Conservation (phyloP, 2,888 invertebrate genomes). For the Leptinotarsa juncta region DNA sequence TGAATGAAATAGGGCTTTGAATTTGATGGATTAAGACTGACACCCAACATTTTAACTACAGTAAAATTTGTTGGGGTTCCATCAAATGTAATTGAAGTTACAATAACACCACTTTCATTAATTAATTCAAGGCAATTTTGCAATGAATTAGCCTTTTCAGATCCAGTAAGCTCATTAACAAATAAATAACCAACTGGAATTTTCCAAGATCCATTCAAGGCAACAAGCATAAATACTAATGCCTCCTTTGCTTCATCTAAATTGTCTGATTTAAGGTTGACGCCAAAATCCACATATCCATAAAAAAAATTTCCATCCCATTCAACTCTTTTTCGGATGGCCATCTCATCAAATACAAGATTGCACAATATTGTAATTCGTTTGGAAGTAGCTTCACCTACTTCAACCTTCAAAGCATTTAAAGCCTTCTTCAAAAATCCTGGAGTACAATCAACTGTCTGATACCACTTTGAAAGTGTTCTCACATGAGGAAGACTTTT, state of each 20-base stretch:
- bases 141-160: constrained; percentile 39
- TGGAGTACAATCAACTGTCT: constrained; percentile 42
- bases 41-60: constrained; percentile 42
- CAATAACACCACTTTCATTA: constrained; percentile 37
- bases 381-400: neutral
- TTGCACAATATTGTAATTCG: constrained; percentile 40
- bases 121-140: constrained; percentile 37
- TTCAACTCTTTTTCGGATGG: constrained; percentile 41
- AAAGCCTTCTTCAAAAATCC: constrained; percentile 47
- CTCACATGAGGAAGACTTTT: constrained; percentile 37
- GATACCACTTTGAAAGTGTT: constrained; percentile 45
- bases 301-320: constrained; percentile 38
- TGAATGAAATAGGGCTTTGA: constrained; percentile 29
- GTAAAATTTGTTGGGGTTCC: constrained; percentile 37
- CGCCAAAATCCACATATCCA: constrained; percentile 44
- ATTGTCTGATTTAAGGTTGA: constrained; percentile 40
- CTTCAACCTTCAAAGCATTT: constrained; percentile 42
- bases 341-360: constrained; percentile 54
- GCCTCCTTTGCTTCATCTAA: constrained; percentile 49
- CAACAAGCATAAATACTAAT: constrained; percentile 44
- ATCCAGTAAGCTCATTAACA: constrained; percentile 37
- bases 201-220: constrained; percentile 48
- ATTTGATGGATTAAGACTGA: constrained; percentile 38
- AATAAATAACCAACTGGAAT: constrained; percentile 50
- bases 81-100: constrained; percentile 49